Conservation (phyloP, 2,888 invertebrate species). For the Idaea dimidiata region DNA sequence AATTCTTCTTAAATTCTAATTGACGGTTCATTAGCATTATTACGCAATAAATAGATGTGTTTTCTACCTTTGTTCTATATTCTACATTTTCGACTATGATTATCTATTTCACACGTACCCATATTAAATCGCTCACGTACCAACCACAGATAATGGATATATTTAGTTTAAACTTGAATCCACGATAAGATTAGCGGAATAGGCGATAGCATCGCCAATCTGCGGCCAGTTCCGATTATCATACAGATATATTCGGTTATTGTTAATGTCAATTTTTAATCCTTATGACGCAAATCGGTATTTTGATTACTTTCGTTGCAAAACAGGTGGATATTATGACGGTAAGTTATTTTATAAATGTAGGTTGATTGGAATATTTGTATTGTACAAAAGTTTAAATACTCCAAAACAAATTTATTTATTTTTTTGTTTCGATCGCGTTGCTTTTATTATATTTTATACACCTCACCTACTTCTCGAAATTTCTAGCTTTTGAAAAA, state of each 20-base stretch:
- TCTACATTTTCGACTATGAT: not conserved
- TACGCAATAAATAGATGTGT: too few relatives aligned
- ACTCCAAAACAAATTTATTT: too few relatives aligned
- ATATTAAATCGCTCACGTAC: not conserved
- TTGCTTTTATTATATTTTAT: too few relatives aligned
- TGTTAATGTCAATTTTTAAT: slow-evolving; percentile 16
- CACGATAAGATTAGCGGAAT: not conserved
- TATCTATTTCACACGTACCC: not conserved
- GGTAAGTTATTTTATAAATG: not conserved
- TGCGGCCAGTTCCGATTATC: slow-evolving; percentile 10
- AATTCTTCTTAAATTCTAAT: too few relatives aligned
- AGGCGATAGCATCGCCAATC: slow-evolving; percentile 5
- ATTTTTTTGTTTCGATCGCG: too few relatives aligned
- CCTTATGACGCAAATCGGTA: slow-evolving; percentile 19
- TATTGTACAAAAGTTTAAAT: too few relatives aligned
- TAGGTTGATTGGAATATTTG: too few relatives aligned
- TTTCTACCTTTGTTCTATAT: too few relatives aligned
- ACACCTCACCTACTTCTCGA: too few relatives aligned
- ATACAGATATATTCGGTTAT: slow-evolving; percentile 6
- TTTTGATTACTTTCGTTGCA: not conserved
- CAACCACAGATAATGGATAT: not conserved
- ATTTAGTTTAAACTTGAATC: not conserved
- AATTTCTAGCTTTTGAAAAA: too few relatives aligned
- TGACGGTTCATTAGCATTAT: too few relatives aligned
- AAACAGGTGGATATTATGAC: not conserved